phyloP scores from a whole-genome alignment of 37 sponge, comb jelly and placozoan species.

The Geodia barretti region DNA sequence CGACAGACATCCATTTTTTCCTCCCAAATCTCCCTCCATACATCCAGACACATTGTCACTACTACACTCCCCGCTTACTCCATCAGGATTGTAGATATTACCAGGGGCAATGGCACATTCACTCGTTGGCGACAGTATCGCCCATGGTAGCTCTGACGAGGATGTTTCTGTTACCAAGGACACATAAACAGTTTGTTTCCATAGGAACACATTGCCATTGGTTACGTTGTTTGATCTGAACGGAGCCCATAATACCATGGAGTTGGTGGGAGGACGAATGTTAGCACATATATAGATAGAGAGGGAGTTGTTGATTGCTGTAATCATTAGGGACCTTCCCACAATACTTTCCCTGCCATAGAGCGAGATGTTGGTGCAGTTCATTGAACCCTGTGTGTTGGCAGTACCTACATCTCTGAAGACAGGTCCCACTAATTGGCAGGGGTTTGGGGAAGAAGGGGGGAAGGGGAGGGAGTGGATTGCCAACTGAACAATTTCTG shows the following conservation, averaged over 20 bases:
- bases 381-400: neutral
- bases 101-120: no score
- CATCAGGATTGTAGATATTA: neutral
- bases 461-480: neutral
- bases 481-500: neutral
- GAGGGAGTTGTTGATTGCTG: constrained; percentile 10
- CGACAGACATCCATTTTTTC: constrained; percentile 35
- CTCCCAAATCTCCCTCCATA: constrained; percentile 73
- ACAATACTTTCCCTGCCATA: constrained; percentile 61
- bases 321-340: constrained; percentile 72
- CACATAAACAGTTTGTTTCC: constrained; percentile 34
- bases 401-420: neutral
- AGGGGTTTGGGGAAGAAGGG: neutral
- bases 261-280: constrained; percentile 42
- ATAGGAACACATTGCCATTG: constrained; percentile 60
- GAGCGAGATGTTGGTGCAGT: constrained; percentile 26
- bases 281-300: constrained; percentile 59
- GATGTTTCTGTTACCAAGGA: constrained; percentile 12
- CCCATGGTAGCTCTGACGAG: neutral
- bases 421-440: neutral
- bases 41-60: constrained; percentile 20
- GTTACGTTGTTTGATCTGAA: constrained; percentile 23
- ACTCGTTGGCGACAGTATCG: neutral
- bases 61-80: neutral
- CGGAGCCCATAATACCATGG: constrained; percentile 34